Conservation (phyloP, 2,113 vertebrate genomes). For the Entomyzon cyanotis region DNA sequence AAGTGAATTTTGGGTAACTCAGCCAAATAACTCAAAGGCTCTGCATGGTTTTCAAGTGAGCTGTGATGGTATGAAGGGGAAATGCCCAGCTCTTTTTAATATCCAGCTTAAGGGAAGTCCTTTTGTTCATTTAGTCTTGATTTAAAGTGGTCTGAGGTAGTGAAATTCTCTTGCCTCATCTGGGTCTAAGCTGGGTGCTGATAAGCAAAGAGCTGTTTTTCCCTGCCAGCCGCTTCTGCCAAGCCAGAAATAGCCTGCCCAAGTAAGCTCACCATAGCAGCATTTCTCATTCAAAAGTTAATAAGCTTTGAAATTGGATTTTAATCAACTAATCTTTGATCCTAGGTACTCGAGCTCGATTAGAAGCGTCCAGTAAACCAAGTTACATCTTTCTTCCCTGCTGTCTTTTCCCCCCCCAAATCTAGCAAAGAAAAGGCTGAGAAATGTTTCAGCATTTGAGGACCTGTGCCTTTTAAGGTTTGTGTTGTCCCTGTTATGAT, state of each 20-base stretch:
- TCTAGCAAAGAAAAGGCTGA: neutral
- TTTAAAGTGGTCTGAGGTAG: neutral
- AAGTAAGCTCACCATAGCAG: slow-evolving; percentile 34
- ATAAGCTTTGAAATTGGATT: slow-evolving; percentile 73
- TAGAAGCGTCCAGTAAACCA: slow-evolving; percentile 52
- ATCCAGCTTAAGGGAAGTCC: neutral
- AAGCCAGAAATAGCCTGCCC: slow-evolving; percentile 51
- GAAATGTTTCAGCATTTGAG: neutral
- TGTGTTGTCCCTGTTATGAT: neutral
- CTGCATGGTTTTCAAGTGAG: neutral
- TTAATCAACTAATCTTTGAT: slow-evolving; percentile 69
- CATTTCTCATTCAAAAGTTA: slow-evolving; percentile 71
- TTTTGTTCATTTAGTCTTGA: neutral
- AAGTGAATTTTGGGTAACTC: neutral
- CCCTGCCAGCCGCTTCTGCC: neutral
- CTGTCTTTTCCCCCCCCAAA: neutral
- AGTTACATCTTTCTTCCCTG: slow-evolving; percentile 1
- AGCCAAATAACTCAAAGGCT: neutral
- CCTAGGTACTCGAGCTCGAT: slow-evolving; percentile 19
- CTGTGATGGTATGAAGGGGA: neutral
- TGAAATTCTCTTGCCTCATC: slow-evolving; percentile 2
- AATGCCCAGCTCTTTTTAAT: neutral
- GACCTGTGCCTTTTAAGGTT: neutral
- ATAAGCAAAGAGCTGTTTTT: slow-evolving; percentile 21
- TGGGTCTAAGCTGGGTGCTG: slow-evolving; percentile 7